Base-by-base conservation (phyloP, 2,113 vertebrate species). In the Poeciliopsis prolifica region DNA sequence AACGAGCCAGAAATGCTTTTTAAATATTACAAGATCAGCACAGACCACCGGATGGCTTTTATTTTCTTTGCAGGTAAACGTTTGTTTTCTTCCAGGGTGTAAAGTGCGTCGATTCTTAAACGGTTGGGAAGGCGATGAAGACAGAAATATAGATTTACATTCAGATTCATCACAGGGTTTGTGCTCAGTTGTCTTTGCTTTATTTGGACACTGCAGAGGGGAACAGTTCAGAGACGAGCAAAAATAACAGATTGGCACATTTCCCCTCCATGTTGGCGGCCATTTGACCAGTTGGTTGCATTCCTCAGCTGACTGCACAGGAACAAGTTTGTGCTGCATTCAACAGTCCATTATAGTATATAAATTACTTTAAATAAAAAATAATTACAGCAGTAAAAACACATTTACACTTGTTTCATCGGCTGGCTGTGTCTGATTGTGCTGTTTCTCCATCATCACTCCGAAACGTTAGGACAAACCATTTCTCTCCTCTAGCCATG, bases 301-400 rank as follows among this genome's bases (percentile, higher is more conserved):
- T 37, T 48, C 68, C 22, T 72, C 66, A 72, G 65, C 37, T 26
- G 75, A 84, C 68, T 8, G 11, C 79, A 22, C 61, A 11, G 35
- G 74, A 65, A 72, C 70, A 19, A 40, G 73, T 80, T 74, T 91
- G 91, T 94, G 92, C 92, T 90, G 85, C 80, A 86, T 28, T 87
- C 80, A 85, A 83, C 80, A 90, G 68, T 82, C 84, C 94, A 92
- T 94, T 70, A 78, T 86, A 69, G 71, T 87, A 87, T 88, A 94
- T 95, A 94, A 95, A 93, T 95, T 94, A 95, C 88, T 90, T 90
- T 94, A 94, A 94, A 95, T 94, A 93, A 92, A 66, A 91, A 90
- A 89, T 88, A 94, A 89, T 92, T 93, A 94, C 91, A 94, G 87
- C 88, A 86, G 91, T 91, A 88, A 86, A 93, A 92, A 88, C 77